Conservation (phyloP, 1,140 invertebrate species). For the Octopus bimaculoides region DNA sequence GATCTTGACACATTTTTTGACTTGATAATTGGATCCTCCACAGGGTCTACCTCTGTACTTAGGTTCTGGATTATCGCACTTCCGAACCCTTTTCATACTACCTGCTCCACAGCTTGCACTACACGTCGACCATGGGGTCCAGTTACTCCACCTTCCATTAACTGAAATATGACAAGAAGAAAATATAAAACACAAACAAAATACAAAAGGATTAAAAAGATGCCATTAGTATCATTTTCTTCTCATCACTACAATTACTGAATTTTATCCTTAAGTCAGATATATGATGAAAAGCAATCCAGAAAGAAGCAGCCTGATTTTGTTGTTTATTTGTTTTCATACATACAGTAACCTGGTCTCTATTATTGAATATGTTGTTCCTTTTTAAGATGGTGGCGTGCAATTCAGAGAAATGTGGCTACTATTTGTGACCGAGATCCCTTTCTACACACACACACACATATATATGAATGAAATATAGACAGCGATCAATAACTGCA, state of each 20-base stretch:
- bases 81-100: constrained; percentile 54
- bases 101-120: constrained; percentile 42
- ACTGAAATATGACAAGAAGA: constrained; percentile 26
- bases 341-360: no score
- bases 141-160: constrained; percentile 41
- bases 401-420: no score
- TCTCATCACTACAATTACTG: neutral
- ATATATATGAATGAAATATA: no score
- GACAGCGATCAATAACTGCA: no score
- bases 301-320: no score
- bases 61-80: constrained; percentile 68
- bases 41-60: constrained; percentile 67
- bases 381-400: no score
- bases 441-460: no score
- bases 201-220: neutral
- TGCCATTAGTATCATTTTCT: neutral
- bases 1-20: constrained; percentile 32
- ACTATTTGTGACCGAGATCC: no score
- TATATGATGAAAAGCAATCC: no score
- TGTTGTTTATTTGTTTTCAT: no score
- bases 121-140: constrained; percentile 40
- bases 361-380: no score
- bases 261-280: neutral
- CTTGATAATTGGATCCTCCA: constrained; percentile 57
- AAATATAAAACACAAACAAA: neutral